Percentiles rank a stretch among this genome's conserved stretches.
Conservation (phyloP, 2,888 invertebrate genomes). For the Archips xylosteana region DNA sequence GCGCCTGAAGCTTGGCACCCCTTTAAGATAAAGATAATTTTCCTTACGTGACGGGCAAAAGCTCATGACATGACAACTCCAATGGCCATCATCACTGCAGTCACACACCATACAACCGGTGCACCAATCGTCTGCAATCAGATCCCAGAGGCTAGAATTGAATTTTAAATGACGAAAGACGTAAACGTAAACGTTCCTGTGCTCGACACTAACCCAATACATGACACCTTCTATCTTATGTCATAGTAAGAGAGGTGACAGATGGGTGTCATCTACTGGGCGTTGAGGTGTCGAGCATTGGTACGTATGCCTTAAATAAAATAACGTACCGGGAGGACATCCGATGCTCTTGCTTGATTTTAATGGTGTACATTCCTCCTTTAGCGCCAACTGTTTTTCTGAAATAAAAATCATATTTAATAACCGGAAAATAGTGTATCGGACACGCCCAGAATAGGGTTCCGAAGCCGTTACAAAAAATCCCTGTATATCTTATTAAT, state of each 20-base stretch:
- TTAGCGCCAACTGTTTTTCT: background rate
- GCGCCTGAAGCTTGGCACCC: too few species aligned
- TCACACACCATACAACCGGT: slow-evolving; percentile 75
- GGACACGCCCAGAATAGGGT: too few species aligned
- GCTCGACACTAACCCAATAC: too few species aligned
- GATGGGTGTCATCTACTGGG: too few species aligned
- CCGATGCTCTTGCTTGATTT: slow-evolving; percentile 71
- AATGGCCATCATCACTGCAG: slow-evolving; percentile 67
- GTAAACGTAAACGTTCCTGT: too few species aligned
- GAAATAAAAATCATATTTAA: background rate
- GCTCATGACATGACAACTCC: slow-evolving; percentile 74
- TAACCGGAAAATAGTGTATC: background rate
- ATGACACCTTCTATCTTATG: too few species aligned
- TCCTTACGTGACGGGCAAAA: slow-evolving; percentile 71
- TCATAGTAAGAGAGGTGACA: too few species aligned
- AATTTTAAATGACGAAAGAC: too few species aligned
- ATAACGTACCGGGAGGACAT: slow-evolving; percentile 69
- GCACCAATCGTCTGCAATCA: slow-evolving; percentile 71
- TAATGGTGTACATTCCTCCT: slow-evolving; percentile 65
- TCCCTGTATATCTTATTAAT: too few species aligned
- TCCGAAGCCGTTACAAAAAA: too few species aligned
- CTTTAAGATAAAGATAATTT: background rate
- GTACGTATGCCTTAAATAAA: background rate
- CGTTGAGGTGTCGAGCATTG: too few species aligned
- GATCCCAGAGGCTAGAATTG: too few species aligned